These are phyloP conservation scores for Anastatus disparis DNA, from an alignment of 1,140 invertebrate species.

Conservation along the genomic window DNA sequence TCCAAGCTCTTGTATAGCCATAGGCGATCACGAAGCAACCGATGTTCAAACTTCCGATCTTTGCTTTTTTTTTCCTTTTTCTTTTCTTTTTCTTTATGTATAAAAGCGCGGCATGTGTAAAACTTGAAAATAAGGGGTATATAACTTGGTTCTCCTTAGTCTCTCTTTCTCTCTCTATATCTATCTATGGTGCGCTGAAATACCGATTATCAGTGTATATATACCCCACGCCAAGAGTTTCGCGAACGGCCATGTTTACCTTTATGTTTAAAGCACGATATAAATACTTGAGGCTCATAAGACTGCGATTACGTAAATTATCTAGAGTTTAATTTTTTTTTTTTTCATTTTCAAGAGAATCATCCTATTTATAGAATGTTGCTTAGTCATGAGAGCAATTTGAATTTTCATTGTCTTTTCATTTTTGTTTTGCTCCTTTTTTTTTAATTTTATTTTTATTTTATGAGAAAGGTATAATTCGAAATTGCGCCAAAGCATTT, in stretches of 20 bases:
- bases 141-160: background rate
- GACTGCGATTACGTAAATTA: slow-evolving; percentile 39
- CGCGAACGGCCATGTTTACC: slow-evolving; percentile 37
- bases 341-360: background rate
- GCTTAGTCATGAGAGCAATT: too few relatives aligned
- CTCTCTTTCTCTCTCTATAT: too few relatives aligned
- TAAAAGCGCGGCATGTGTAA: slow-evolving; percentile 4
- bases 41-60: slow-evolving; percentile 36
- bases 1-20: slow-evolving; percentile 5
- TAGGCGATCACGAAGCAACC: slow-evolving; percentile 37
- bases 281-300: slow-evolving; percentile 37
- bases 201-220: too few relatives aligned
- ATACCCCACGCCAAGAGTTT: too few relatives aligned
- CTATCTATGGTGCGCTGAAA: slow-evolving; percentile 5
- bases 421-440: background rate
- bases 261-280: slow-evolving; percentile 41
- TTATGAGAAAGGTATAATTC: too few relatives aligned
- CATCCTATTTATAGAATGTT: background rate
- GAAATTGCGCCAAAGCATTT: too few relatives aligned
- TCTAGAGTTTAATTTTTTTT: background rate
- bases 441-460: too few relatives aligned
- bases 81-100: too few relatives aligned
- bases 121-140: slow-evolving; percentile 37
- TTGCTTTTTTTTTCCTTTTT: background rate
- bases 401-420: background rate